These are phyloP conservation scores for Drosophila parthenogenetica DNA, from an alignment of 2,888 invertebrate genomes.

Conservation along the genomic window DNA sequence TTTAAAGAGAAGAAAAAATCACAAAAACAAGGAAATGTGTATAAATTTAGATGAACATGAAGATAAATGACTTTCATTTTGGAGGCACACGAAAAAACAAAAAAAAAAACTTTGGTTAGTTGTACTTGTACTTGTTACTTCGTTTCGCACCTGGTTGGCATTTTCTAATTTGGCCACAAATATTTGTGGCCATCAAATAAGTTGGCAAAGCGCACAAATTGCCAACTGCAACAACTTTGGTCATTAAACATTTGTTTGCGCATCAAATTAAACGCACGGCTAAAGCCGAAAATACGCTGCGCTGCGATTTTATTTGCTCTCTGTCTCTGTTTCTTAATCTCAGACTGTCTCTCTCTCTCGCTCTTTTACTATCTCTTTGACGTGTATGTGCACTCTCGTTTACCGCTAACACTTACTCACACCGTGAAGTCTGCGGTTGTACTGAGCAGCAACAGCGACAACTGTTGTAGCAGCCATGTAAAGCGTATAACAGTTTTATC, in stretches of 20 bases:
- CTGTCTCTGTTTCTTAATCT: slow-evolving; percentile 2
- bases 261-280: slow-evolving; percentile 72
- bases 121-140: background rate
- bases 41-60: slow-evolving; percentile 11
- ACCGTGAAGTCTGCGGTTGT: slow-evolving; percentile 54
- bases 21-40: background rate
- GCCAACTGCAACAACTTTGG: slow-evolving; percentile 57
- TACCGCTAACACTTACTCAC: slow-evolving; percentile 64
- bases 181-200: slow-evolving; percentile 56
- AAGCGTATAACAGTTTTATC: slow-evolving; percentile 66
- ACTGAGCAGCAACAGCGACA: slow-evolving; percentile 47
- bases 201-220: slow-evolving; percentile 33
- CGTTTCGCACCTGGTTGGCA: slow-evolving; percentile 36
- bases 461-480: background rate
- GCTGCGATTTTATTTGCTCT: slow-evolving; percentile 3
- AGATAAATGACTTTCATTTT: slow-evolving; percentile 20
- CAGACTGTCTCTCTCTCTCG: slow-evolving; percentile 2
- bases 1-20: slow-evolving; percentile 5
- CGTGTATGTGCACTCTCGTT: slow-evolving; percentile 18
- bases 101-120: background rate
- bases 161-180: slow-evolving; percentile 66
- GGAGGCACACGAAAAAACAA: background rate
- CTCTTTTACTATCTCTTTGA: background rate
- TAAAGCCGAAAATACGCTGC: slow-evolving; percentile 50
- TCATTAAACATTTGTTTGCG: slow-evolving; percentile 77